Conservation (phyloP, 1,140 invertebrate species). For the Drosophila repleta region DNA sequence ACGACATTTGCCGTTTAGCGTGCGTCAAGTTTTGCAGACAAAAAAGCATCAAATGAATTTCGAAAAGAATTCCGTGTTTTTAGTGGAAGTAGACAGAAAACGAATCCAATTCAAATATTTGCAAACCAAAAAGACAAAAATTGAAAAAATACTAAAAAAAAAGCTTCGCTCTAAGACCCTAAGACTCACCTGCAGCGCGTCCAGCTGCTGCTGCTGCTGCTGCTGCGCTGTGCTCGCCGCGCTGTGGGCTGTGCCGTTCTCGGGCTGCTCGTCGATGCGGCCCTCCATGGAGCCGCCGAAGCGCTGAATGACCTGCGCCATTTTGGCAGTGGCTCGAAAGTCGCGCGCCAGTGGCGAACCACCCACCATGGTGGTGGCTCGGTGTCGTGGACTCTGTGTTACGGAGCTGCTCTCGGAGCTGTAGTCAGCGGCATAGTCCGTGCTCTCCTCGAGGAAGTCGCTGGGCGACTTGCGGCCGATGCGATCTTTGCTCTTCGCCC, state of each 20-base stretch:
- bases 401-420: slow-evolving; percentile 89
- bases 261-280: slow-evolving; percentile 81
- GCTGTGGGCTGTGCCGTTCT: slow-evolving; percentile 52
- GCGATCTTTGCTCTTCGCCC: slow-evolving; percentile 87
- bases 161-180: slow-evolving; percentile 8
- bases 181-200: slow-evolving; percentile 63
- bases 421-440: slow-evolving; percentile 89
- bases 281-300: slow-evolving; percentile 84
- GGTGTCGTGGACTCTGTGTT: slow-evolving; percentile 88
- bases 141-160: neutral
- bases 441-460: slow-evolving; percentile 85
- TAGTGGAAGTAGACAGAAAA: slow-evolving; percentile 8
- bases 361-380: slow-evolving; percentile 82
- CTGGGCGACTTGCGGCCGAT: slow-evolving; percentile 84
- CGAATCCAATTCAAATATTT: slow-evolving; percentile 22
- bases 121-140: slow-evolving; percentile 20
- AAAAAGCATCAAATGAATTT: slow-evolving; percentile 37
- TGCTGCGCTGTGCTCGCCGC: neutral
- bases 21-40: slow-evolving; percentile 33
- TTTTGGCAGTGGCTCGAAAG: slow-evolving; percentile 77
- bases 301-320: slow-evolving; percentile 78
- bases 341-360: slow-evolving; percentile 73
- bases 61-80: slow-evolving; percentile 24
- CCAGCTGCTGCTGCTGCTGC: slow-evolving; percentile 45
- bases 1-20: slow-evolving; percentile 26